Evolutionary conservation across 1,140 invertebrate species (phyloP).

Genomic region (Heliconius eleuchia): DNA sequence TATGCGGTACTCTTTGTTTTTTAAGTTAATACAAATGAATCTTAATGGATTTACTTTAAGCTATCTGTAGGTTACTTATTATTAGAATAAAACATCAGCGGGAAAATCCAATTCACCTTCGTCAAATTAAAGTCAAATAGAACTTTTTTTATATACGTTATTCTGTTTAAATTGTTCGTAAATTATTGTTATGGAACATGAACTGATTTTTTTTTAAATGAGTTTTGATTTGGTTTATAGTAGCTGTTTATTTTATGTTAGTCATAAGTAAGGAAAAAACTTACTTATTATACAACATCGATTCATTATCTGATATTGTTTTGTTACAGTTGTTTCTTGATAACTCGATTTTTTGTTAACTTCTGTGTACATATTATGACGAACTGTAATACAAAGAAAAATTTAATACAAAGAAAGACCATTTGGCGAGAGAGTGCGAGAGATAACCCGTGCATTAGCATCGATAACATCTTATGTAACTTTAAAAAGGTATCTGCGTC

Average conservation of each 20-base stretch:
- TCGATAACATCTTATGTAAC: background rate
- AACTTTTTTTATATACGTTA: background rate
- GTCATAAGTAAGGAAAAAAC: no score
- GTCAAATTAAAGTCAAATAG: background rate
- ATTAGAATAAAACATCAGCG: background rate
- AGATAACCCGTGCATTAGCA: background rate
- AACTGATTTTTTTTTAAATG: no score
- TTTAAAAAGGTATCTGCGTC: background rate
- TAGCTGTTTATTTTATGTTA: no score
- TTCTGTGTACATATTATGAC: background rate
- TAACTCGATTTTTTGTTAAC: background rate
- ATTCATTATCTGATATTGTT: background rate
- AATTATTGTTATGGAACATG: no score
- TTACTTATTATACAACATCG: no score
- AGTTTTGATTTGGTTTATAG: no score
- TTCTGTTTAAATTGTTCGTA: no score
- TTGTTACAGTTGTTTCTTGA: background rate
- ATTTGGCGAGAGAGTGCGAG: background rate
- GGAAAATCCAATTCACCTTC: background rate
- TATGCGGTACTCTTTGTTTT: background rate
- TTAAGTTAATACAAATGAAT: background rate
- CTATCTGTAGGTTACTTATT: background rate
- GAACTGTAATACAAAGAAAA: background rate
- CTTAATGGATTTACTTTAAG: background rate
- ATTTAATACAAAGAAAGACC: background rate